Conservation (phyloP, 2,888 invertebrate species). For the Lasioglossum oenotherae region DNA sequence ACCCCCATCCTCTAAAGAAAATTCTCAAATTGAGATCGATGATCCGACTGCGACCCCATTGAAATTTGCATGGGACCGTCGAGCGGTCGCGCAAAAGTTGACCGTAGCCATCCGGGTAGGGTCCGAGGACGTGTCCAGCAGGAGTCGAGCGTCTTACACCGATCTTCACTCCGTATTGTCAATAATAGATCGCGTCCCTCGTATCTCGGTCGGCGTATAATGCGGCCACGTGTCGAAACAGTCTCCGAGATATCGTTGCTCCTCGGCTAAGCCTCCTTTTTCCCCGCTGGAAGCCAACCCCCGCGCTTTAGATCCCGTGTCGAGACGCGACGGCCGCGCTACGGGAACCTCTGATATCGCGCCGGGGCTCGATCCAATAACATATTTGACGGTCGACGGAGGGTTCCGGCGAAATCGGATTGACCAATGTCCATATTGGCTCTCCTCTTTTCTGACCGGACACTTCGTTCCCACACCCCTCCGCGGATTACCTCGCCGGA, state of each 20-base stretch:
- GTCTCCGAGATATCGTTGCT: conserved; percentile 57
- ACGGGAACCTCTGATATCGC: conserved; percentile 67
- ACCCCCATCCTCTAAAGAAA: neutral
- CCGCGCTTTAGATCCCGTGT: conserved; percentile 32
- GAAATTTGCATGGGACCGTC: neutral
- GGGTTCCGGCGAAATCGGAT: conserved; percentile 81
- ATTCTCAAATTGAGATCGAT: neutral
- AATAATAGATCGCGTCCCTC: conserved; percentile 78
- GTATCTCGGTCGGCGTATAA: conserved; percentile 52
- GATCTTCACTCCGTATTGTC: conserved; percentile 79
- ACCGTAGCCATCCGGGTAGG: conserved; percentile 24
- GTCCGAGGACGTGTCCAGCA: conserved; percentile 63
- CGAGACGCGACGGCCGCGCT: conserved; percentile 39
- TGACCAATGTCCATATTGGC: conserved; percentile 82
- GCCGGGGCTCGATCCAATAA: conserved; percentile 76
- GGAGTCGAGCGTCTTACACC: conserved; percentile 77
- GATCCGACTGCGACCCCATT: neutral
- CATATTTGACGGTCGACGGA: conserved; percentile 79
- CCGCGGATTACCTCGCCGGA: conserved; percentile 60
- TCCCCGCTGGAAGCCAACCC: neutral
- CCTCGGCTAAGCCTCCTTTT: conserved; percentile 51
- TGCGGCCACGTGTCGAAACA: conserved; percentile 60
- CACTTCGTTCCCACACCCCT: conserved; percentile 48
- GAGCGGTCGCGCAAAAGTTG: conserved; percentile 24
- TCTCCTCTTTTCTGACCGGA: conserved; percentile 51